phyloP scores from a whole-genome alignment of 2,888 invertebrate species.

The Stenchaetothrips biformis region DNA sequence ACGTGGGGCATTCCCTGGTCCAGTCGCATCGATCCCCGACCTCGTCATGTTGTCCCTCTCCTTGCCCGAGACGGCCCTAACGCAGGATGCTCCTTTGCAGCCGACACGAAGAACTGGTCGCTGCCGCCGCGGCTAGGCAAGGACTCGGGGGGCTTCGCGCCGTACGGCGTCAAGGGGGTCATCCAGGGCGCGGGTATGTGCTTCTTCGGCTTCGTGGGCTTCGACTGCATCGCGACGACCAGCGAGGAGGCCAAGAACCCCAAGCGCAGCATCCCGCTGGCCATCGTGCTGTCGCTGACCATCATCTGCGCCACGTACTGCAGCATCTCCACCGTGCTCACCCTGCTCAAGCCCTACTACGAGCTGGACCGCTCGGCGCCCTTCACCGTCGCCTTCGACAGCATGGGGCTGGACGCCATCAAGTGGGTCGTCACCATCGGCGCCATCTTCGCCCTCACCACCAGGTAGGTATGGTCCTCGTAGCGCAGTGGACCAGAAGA shows the following conservation, averaged over 20 bases:
- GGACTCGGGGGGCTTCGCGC: slow-evolving; percentile 86
- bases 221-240: slow-evolving; percentile 87
- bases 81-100: background rate
- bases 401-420: slow-evolving; percentile 73
- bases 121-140: slow-evolving; percentile 42
- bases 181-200: slow-evolving; percentile 86
- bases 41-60: background rate
- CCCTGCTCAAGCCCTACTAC: slow-evolving; percentile 73
- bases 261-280: slow-evolving; percentile 81
- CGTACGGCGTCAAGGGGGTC: slow-evolving; percentile 81
- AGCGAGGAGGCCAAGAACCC: slow-evolving; percentile 94
- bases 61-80: too few relatives aligned
- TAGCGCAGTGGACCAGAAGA: too few relatives aligned
- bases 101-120: background rate
- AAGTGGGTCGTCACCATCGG: slow-evolving; percentile 77
- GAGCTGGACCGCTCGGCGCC: slow-evolving; percentile 71
- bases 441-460: slow-evolving; percentile 88
- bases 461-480: slow-evolving; percentile 41
- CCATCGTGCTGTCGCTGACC: slow-evolving; percentile 77
- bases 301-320: slow-evolving; percentile 87
- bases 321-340: slow-evolving; percentile 80
- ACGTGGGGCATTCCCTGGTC: background rate
- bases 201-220: slow-evolving; percentile 78
- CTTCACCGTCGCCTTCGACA: slow-evolving; percentile 72
- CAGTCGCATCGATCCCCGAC: background rate